Evolutionary conservation across 2,113 vertebrate genomes (phyloP).

Genomic region (Papio anubis): DNA sequence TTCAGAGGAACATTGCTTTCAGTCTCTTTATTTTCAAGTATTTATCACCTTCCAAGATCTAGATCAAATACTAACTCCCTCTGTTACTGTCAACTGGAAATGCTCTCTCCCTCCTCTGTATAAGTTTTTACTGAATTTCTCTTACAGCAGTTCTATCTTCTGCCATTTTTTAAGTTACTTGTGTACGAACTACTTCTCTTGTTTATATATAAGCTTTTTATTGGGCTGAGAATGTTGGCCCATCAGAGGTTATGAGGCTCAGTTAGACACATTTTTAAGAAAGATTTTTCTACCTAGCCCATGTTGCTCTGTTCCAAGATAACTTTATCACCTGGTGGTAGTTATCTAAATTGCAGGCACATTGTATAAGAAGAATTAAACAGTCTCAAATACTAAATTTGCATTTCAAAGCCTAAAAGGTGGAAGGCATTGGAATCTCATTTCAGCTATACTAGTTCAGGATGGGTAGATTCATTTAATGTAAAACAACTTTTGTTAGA

Average conservation of each 20-base stretch:
- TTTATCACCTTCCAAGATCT: not conserved
- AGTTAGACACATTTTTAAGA: not conserved
- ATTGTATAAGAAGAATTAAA: not conserved
- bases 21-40: not conserved
- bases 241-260: not conserved
- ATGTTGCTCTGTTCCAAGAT: not conserved
- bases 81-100: not conserved
- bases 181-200: not conserved
- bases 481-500: slow-evolving; percentile 12
- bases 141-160: not conserved
- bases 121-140: not conserved
- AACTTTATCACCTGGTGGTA: not conserved
- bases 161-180: not conserved
- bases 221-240: not conserved
- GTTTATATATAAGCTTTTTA: not conserved
- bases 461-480: not conserved
- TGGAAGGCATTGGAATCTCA: not conserved
- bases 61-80: not conserved
- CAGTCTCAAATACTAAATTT: not conserved
- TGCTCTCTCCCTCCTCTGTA: not conserved
- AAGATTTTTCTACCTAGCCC: not conserved
- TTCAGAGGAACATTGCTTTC: not conserved
- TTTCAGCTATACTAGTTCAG: not conserved
- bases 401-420: not conserved
- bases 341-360: not conserved